Conservation (phyloP, 92 coral and sea anemone genomes). For the Bergia sp. region DNA sequence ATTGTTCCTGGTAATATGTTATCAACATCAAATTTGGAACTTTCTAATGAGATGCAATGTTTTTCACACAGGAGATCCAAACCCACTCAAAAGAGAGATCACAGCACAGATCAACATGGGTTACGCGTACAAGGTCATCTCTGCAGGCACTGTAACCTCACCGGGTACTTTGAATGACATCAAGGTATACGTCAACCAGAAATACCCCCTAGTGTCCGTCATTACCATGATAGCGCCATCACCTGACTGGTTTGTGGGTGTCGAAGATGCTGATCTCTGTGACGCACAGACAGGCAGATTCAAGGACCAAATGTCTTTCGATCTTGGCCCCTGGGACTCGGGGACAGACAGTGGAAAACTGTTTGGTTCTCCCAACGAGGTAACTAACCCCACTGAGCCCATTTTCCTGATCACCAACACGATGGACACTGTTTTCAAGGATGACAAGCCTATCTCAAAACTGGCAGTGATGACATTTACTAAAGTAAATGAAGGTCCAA, state of each 20-base stretch:
- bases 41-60: no score
- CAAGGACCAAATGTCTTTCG: not conserved
- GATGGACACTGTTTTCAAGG: conserved; percentile 38
- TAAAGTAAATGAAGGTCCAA: conserved; percentile 5
- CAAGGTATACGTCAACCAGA: not conserved
- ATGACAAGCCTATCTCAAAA: not conserved
- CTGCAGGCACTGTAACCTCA: no score
- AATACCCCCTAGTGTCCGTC: conserved; percentile 42
- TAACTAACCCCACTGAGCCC: conserved; percentile 1
- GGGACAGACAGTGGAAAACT: conserved; percentile 40
- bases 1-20: no score
- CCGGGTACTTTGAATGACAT: no score
- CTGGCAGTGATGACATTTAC: conserved; percentile 37
- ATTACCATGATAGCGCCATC: no score
- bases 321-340: conserved; percentile 61
- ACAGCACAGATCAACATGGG: no score
- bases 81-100: no score
- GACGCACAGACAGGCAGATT: conserved; percentile 12
- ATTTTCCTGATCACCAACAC: conserved; percentile 42
- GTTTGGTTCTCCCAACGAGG: not conserved
- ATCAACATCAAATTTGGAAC: no score
- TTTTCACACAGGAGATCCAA: no score
- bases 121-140: no score
- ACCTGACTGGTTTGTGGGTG: conserved; percentile 41
- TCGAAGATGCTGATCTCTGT: conserved; percentile 51